Evolutionary conservation across 2,797 vertebrate genomes (phyloP).

Genomic region (Cetoscarus ocellatus): DNA sequence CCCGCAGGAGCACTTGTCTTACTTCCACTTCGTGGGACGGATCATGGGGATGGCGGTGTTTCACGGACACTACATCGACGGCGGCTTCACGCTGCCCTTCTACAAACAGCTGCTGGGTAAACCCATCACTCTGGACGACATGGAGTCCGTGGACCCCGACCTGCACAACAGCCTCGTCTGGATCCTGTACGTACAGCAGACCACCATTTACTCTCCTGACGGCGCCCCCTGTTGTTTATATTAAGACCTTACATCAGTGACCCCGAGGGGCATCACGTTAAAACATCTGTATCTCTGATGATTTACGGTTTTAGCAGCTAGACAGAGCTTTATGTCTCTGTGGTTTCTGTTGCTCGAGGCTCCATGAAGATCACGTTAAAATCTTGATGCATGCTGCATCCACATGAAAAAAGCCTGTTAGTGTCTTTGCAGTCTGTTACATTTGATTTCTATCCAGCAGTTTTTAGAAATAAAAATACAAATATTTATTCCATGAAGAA

Average conservation of each 20-base stretch:
- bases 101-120: conserved; percentile 98
- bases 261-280: too few relatives aligned
- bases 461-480: too few relatives aligned
- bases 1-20: conserved; percentile 94
- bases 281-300: too few relatives aligned
- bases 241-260: conserved; percentile 17
- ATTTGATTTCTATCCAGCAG: too few relatives aligned
- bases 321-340: too few relatives aligned
- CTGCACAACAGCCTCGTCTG: conserved; percentile 98
- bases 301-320: too few relatives aligned
- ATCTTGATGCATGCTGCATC: too few relatives aligned
- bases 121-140: conserved; percentile 96
- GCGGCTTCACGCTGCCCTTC: conserved; percentile 96
- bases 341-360: too few relatives aligned
- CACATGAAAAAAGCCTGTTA: too few relatives aligned
- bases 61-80: conserved; percentile 98
- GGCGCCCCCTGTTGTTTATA: conserved; percentile 47
- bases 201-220: conserved; percentile 8
- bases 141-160: conserved; percentile 97
- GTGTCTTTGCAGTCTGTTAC: too few relatives aligned
- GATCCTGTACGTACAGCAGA: conserved; percentile 91
- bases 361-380: too few relatives aligned
- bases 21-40: conserved; percentile 97
- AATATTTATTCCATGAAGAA: too few relatives aligned
- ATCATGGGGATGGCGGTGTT: conserved; percentile 99